Base-by-base conservation (phyloP, 2,888 invertebrate genomes). In the Mesorhabditis sp. region DNA sequence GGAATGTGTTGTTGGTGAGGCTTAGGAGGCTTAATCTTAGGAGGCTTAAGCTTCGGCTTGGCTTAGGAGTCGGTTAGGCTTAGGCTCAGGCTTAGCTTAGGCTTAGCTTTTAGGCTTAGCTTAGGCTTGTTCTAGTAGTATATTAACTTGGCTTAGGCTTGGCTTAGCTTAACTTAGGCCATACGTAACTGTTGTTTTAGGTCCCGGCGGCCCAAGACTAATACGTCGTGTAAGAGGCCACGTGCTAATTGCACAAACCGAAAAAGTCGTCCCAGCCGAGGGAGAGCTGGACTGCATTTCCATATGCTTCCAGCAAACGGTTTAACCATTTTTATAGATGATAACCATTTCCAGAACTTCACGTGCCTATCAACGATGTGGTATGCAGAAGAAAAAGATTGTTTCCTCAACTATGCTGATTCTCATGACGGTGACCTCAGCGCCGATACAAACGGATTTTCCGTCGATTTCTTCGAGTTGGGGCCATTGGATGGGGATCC, bases 381-480 rank as follows among this genome's bases (percentile, higher is more conserved):
- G 7, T 50, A 50, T n/a, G 58, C 10, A 13, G 58, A 50, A 13
- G 58, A 13, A n/a, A 50, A 50, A 10, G 58, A 50, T 50, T 50
- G 58, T n/a, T 50, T 50, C n/a, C n/a, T 50, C 10, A 50, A 50
- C n/a, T 50, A 50, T n/a, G 58, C 58, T 10, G n/a, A 50, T 50
- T 50, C 58, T 10, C 7, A n/a, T n/a, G 58, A 10, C 1, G 2
- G 58, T n/a, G 10, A 50, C 7, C 7, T 50, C 10, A 50, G 58
- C 58, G n/a, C 7, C 58, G 58, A 50, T 50, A 50, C 58, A 50
- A n/a, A 50, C n/a, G 58, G 58, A n/a, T 50, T 50, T 50, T 50
- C 58, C 10, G 58, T 50, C 10, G 58, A 50, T 50, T 50, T 50
- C n/a, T 50, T 50, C 58, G 58, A 50, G n/a, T 50, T 50, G 10